These are phyloP conservation scores for Agapornis roseicollis DNA, from an alignment of 2,113 vertebrate species.

Conservation along the genomic window DNA sequence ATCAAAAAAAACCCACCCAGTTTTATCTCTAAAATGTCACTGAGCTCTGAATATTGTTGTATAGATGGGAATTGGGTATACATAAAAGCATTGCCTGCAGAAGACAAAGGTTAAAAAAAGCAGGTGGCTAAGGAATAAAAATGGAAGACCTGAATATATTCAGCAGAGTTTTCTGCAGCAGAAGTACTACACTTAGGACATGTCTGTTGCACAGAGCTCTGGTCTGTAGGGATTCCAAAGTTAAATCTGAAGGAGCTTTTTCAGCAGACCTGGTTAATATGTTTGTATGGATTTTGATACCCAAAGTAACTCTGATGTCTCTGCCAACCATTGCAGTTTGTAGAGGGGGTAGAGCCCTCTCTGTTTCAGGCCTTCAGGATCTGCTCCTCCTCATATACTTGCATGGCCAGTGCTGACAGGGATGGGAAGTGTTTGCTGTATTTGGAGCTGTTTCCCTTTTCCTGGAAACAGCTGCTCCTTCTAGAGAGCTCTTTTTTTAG, in stretches of 20 bases:
- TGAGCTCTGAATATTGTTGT: neutral
- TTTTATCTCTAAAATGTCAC: slow-evolving; percentile 13
- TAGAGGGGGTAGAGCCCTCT: neutral
- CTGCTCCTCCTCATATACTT: neutral
- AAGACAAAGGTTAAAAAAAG: neutral
- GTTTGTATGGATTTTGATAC: neutral
- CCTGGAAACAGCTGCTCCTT: neutral
- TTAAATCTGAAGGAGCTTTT: neutral
- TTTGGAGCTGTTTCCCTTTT: neutral
- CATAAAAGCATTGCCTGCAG: neutral
- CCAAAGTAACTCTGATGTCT: neutral
- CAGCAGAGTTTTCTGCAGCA: neutral
- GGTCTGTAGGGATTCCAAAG: neutral
- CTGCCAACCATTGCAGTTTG: neutral
- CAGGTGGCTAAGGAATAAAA: neutral
- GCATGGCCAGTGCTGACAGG: neutral
- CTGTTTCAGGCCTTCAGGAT: neutral
- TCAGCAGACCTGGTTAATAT: neutral
- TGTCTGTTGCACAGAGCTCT: neutral
- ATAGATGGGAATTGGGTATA: neutral
- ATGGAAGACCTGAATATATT: neutral
- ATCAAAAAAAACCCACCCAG: neutral
- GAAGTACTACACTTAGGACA: neutral
- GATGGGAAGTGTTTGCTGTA: neutral
- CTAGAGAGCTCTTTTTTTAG: neutral